phyloP scores from a whole-genome alignment of 2,113 vertebrate genomes.

The Rostratula benghalensis region DNA sequence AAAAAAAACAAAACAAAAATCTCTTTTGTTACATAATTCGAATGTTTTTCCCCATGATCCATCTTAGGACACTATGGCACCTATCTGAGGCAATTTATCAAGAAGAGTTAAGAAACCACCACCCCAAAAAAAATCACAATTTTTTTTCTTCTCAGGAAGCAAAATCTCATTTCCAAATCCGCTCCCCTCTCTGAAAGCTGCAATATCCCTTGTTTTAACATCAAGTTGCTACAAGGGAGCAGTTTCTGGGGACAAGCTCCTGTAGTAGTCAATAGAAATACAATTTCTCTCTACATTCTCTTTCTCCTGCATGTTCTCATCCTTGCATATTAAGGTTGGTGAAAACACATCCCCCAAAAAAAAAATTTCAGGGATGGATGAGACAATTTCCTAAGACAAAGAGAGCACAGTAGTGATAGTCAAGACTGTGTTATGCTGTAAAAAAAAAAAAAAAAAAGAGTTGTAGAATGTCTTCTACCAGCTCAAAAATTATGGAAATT shows the following conservation, averaged over 20 bases:
- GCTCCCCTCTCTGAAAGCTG: background rate
- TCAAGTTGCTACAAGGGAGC: background rate
- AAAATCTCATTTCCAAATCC: background rate
- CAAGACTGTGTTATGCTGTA: background rate
- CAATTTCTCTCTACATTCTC: background rate
- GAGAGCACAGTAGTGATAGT: background rate
- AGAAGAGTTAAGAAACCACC: background rate
- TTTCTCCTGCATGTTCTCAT: background rate
- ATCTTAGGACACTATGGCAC: background rate
- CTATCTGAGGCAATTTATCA: background rate
- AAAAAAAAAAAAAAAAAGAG: no score
- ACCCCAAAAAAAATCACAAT: background rate
- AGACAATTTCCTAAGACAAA: background rate
- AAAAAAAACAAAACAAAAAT: background rate
- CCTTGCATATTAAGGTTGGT: background rate
- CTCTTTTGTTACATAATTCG: background rate
- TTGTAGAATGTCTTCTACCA: background rate
- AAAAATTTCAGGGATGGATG: background rate
- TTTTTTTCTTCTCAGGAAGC: background rate
- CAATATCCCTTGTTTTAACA: background rate
- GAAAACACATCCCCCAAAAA: background rate
- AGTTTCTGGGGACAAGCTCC: background rate
- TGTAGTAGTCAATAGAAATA: background rate
- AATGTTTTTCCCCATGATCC: background rate
- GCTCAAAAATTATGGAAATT: background rate